Base-by-base conservation (phyloP, 2,888 invertebrate species). In the Coelogynopora nodosa region DNA sequence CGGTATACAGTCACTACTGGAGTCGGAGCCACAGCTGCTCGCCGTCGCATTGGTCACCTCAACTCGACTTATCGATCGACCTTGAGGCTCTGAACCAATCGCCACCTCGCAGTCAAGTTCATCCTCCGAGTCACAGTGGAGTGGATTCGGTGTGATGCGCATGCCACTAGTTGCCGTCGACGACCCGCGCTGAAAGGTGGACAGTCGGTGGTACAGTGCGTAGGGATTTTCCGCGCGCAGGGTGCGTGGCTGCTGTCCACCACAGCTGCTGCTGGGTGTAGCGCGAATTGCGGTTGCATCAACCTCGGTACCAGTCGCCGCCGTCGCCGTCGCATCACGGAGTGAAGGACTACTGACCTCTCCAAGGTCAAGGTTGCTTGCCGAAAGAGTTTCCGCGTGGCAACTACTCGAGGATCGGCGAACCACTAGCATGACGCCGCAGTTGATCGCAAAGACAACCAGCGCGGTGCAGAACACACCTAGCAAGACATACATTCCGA, bases 401-500 rank as follows among this genome's bases (percentile, higher is more conserved):
- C 74, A 74, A 49, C 49, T 18, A 10, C 49, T 18, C 23, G 74
- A 74, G 2, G 74, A 5, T 2, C 74, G 74, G 5, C 74, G 74
- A n/a, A 74, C 74, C 2, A 74, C 23, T 2, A 74, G 74, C 74
- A 74, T 74, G 5, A 74, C 27, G 74, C 18, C 74, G 23, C 74
- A 74, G 27, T 74, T 74, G 18, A 74, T 26, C 5, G 74, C 74
- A 26, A 74, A 74, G 5, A 74, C 74, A 74, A 26, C 74, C 23
- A 74, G 27, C 10, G 74, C 74, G 5, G 74, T 74, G 27, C 74
- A 74, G 74, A 74, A 74, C 2, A 74, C 74, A 74, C 74, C 74
- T 2, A 74, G 74, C 23, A 74, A 26, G 23, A 74, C 74, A 26
- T 74, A 74, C 74, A 74, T 74, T 13, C 74, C 74, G 23, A 74